These are phyloP conservation scores for Amphipoea lucens DNA, from an alignment of 2,888 invertebrate genomes.

Conservation along the genomic window DNA sequence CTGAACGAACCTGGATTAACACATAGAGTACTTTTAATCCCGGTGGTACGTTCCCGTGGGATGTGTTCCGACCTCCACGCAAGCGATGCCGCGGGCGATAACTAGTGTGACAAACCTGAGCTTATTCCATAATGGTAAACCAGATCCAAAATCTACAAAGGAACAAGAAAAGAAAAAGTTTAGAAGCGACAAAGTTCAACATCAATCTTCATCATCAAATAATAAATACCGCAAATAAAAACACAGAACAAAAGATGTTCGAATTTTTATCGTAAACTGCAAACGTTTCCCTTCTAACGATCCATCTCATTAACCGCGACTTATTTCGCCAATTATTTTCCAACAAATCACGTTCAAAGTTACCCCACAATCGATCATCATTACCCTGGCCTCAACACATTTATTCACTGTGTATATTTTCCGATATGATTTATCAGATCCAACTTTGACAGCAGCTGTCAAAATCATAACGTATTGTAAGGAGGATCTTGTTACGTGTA, in stretches of 20 bases:
- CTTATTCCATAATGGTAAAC: neutral
- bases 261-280: slow-evolving; percentile 16
- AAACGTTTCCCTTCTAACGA: slow-evolving; percentile 38
- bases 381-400: slow-evolving; percentile 61
- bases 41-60: neutral
- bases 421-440: slow-evolving; percentile 62
- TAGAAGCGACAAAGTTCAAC: neutral
- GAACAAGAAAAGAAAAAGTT: neutral
- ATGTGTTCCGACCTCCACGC: neutral
- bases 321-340: slow-evolving; percentile 56
- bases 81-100: neutral
- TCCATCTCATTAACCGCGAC: slow-evolving; percentile 49
- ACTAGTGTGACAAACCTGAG: neutral
- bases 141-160: neutral
- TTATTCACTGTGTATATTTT: slow-evolving; percentile 64
- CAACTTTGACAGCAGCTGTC: slow-evolving; percentile 68
- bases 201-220: neutral
- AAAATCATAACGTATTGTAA: slow-evolving; percentile 65
- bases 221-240: slow-evolving; percentile 10
- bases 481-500: slow-evolving; percentile 35
- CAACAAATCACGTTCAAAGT: slow-evolving; percentile 60
- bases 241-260: slow-evolving; percentile 30
- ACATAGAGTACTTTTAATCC: neutral
- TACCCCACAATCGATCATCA: slow-evolving; percentile 68
- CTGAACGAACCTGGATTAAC: neutral